phyloP scores from a whole-genome alignment of 1,140 invertebrate genomes.

The Drusus annulatus region DNA sequence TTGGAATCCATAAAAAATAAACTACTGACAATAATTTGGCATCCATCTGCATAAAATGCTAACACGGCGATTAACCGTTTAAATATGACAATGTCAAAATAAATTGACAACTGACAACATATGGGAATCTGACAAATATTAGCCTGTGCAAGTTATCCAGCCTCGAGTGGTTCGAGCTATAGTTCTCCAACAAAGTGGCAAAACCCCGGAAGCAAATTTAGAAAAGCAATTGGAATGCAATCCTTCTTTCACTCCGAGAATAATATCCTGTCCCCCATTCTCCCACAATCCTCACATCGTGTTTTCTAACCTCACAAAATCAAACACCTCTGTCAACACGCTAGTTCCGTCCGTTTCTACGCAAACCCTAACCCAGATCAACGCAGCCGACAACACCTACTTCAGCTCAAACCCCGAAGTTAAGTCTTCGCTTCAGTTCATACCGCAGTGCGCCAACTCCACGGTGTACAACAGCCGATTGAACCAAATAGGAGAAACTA shows the following conservation, averaged over 20 bases:
- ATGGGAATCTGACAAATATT: constrained; percentile 8
- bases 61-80: too few species aligned
- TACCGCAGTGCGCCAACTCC: constrained; percentile 10
- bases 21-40: too few species aligned
- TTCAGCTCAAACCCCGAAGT: not conserved
- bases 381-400: not conserved
- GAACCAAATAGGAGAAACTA: constrained; percentile 9
- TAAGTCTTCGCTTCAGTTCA: constrained; percentile 18
- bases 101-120: too few species aligned
- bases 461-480: constrained; percentile 23
- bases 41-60: too few species aligned
- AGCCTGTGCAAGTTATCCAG: constrained; percentile 70
- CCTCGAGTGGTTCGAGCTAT: constrained; percentile 66
- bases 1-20: too few species aligned
- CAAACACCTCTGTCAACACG: constrained; percentile 42
- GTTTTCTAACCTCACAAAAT: constrained; percentile 13
- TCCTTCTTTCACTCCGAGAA: constrained; percentile 67
- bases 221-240: constrained; percentile 69
- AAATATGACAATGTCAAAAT: too few species aligned
- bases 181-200: constrained; percentile 63
- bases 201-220: constrained; percentile 64
- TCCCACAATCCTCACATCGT: constrained; percentile 59
- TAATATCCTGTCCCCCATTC: constrained; percentile 67
- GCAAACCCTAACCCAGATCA: constrained; percentile 5
- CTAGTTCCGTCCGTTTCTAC: constrained; percentile 38